A percentile compares a stretch with the other conserved stretches of the same genome.
Conservation (phyloP, 2,888 invertebrate species). For the Diogma glabrata region DNA sequence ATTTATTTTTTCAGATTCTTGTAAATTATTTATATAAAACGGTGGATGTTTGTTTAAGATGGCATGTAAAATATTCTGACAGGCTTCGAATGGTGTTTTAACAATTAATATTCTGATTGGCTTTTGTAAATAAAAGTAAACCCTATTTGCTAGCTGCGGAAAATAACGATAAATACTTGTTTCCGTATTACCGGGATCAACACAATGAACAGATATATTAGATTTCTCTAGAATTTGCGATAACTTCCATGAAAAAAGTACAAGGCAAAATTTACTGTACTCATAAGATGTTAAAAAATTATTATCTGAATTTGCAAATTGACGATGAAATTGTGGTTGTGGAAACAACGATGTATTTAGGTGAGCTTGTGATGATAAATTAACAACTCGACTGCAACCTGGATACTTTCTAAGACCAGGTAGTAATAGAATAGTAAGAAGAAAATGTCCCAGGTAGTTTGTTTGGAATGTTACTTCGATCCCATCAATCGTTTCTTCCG, state of each 20-base stretch:
- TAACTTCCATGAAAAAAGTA: conserved; percentile 15
- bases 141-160: conserved; percentile 29
- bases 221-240: conserved; percentile 22
- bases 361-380: conserved; percentile 38
- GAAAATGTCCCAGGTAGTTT: conserved; percentile 41
- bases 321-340: conserved; percentile 16
- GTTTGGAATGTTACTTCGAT: conserved; percentile 44
- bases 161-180: conserved; percentile 35
- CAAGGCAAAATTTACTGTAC: conserved; percentile 18
- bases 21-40: conserved; percentile 15
- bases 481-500: conserved; percentile 38
- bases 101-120: conserved; percentile 31
- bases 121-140: conserved; percentile 33
- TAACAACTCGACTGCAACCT: conserved; percentile 36
- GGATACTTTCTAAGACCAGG: conserved; percentile 32
- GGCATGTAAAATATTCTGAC: conserved; percentile 34
- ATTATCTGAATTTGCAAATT: conserved; percentile 12
- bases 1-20: conserved; percentile 9
- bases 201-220: conserved; percentile 34
- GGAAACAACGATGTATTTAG: conserved; percentile 12
- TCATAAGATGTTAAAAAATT: conserved; percentile 14
- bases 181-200: conserved; percentile 38
- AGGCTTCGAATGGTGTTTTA: conserved; percentile 35
- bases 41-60: conserved; percentile 27
- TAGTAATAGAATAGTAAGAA: conserved; percentile 38